Conservation (phyloP, 2,113 vertebrate species). For the Pseudorhombus dupliciocellatus region DNA sequence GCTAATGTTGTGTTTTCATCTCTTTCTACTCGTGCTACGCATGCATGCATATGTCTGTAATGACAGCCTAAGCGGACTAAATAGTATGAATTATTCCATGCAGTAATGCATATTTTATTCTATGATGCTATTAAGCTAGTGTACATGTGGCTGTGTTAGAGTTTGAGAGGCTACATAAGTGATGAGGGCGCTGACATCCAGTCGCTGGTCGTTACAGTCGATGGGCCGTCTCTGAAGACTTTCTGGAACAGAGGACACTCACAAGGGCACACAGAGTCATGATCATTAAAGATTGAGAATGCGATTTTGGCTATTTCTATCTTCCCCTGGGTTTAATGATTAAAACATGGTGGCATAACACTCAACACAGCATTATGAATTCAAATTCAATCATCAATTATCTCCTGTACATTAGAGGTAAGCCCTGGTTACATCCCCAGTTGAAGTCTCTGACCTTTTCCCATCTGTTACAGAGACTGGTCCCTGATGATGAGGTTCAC, state of each 20-base stretch:
- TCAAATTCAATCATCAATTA: neutral
- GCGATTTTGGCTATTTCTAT: neutral
- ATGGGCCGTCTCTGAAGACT: slow-evolving; percentile 13
- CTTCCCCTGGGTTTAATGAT: neutral
- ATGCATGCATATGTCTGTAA: neutral
- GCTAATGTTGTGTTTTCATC: too few relatives aligned
- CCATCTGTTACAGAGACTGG: neutral
- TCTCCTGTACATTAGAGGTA: neutral
- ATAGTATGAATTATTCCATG: slow-evolving; percentile 9
- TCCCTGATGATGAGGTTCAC: neutral
- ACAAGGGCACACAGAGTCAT: neutral
- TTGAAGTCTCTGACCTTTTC: neutral
- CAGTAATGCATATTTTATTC: slow-evolving; percentile 15
- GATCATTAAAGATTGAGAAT: neutral
- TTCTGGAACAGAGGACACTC: slow-evolving; percentile 7
- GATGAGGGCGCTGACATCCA: slow-evolving; percentile 31
- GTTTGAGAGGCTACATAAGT: slow-evolving; percentile 2
- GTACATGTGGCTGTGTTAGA: slow-evolving; percentile 1
- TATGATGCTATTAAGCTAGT: neutral
- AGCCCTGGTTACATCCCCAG: too few relatives aligned
- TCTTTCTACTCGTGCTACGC: neutral
- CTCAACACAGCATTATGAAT: neutral
- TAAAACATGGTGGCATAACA: neutral
- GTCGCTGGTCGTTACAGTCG: slow-evolving; percentile 34
- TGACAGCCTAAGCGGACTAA: neutral